phyloP scores from a whole-genome alignment of 1,140 invertebrate species.

The Idris sp. region DNA sequence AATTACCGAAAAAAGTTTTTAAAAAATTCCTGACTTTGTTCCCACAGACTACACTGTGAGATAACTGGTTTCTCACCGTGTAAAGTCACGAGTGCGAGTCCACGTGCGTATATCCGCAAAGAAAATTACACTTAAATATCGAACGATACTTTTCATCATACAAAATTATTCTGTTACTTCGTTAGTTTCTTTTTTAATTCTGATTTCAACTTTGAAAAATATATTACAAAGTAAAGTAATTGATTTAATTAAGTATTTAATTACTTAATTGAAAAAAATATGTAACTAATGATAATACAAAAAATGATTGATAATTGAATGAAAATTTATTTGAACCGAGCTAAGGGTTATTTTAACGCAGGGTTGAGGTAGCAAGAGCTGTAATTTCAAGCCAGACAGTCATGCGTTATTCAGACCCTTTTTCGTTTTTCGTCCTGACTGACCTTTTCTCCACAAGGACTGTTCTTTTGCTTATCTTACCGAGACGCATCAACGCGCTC shows the following conservation, averaged over 20 bases:
- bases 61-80: slow-evolving; percentile 66
- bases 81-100: slow-evolving; percentile 63
- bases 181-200: too few species aligned
- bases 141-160: slow-evolving; percentile 50
- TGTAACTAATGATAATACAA: too few species aligned
- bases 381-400: slow-evolving; percentile 74
- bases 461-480: slow-evolving; percentile 40
- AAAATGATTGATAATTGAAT: slow-evolving; percentile 73
- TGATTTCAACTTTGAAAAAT: too few species aligned
- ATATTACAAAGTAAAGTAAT: too few species aligned
- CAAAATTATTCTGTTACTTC: too few species aligned
- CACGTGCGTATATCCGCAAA: slow-evolving; percentile 55
- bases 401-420: slow-evolving; percentile 70
- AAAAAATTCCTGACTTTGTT: slow-evolving; percentile 55
- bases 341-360: slow-evolving; percentile 56
- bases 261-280: too few species aligned
- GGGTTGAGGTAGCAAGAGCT: slow-evolving; percentile 45
- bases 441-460: slow-evolving; percentile 46
- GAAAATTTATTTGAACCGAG: slow-evolving; percentile 62
- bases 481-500: slow-evolving; percentile 41
- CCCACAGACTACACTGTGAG: slow-evolving; percentile 56
- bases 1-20: slow-evolving; percentile 47
- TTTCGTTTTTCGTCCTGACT: slow-evolving; percentile 48
- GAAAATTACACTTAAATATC: slow-evolving; percentile 63
- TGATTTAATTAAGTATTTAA: too few species aligned